A percentile compares a stretch with the other conserved stretches of the same genome.
These are phyloP conservation scores for Aspidoscelis tigris DNA, from an alignment of 2,113 vertebrate species.

Conservation along the genomic window DNA sequence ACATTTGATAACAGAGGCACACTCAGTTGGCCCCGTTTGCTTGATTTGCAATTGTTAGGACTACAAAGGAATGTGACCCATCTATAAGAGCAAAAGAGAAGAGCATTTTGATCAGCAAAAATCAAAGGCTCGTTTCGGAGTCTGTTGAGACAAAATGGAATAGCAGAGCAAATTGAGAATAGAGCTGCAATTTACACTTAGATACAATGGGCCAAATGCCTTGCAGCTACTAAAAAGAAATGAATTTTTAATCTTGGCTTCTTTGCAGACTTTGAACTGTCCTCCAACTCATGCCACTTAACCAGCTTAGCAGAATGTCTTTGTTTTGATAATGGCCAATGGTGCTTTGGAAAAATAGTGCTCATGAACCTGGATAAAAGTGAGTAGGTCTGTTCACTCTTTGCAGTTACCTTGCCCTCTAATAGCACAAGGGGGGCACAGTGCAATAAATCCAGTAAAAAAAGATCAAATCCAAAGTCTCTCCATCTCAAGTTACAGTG, in stretches of 20 bases:
- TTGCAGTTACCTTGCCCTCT: not conserved
- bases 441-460: not conserved
- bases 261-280: not conserved
- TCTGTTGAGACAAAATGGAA: conserved; percentile 20
- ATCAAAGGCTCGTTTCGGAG: conserved; percentile 14
- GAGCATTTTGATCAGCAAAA: conserved; percentile 19
- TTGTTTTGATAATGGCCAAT: not conserved
- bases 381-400: not conserved
- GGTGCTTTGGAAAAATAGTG: not conserved
- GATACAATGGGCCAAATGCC: not conserved
- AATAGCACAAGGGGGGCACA: not conserved
- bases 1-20: conserved; percentile 60
- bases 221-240: not conserved
- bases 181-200: not conserved
- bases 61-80: conserved; percentile 38
- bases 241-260: not conserved
- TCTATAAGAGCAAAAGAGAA: conserved; percentile 16
- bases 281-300: not conserved
- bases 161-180: conserved; percentile 9
- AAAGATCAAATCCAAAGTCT: not conserved
- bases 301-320: not conserved
- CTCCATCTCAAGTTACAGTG: no score
- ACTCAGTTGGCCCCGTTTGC: conserved; percentile 55
- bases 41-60: conserved; percentile 57
- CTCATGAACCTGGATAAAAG: not conserved